Evolutionary conservation across 2,113 vertebrate genomes (phyloP).

Genomic region (Myotis yumanensis): DNA sequence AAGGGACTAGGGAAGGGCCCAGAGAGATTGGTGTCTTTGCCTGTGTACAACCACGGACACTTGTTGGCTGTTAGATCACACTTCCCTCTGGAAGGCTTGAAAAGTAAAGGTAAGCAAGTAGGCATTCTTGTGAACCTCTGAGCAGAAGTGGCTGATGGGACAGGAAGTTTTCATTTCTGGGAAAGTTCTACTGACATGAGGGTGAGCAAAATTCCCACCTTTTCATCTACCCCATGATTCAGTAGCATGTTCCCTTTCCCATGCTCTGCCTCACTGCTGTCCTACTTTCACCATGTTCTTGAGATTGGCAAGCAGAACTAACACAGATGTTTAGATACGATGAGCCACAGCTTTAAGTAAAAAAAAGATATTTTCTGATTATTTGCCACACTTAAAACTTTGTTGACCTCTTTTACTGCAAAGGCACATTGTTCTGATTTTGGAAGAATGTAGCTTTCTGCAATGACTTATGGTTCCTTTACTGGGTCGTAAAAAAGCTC

Average conservation of each 20-base stretch:
- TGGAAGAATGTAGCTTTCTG: neutral
- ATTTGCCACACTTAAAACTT: neutral
- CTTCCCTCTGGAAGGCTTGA: neutral
- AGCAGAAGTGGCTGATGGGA: neutral
- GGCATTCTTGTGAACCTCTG: neutral
- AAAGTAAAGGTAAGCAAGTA: neutral
- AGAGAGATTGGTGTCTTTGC: neutral
- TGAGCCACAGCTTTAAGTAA: neutral
- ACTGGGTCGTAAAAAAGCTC: neutral
- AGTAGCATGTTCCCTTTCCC: neutral
- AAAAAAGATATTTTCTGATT: neutral
- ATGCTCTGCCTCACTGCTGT: neutral
- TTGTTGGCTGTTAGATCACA: neutral
- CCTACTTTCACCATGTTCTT: neutral
- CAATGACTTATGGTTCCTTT: neutral
- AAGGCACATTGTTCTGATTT: slow-evolving; percentile 27
- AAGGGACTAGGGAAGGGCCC: neutral
- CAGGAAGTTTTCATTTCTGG: neutral
- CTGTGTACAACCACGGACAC: neutral
- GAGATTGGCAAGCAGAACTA: neutral
- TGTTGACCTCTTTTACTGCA: neutral
- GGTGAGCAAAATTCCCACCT: neutral
- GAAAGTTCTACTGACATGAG: neutral
- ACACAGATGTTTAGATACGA: neutral
- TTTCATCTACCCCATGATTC: neutral